These are phyloP conservation scores for Phrynocephalus guinanensis DNA, from an alignment of 2,797 vertebrate species.

Conservation along the genomic window DNA sequence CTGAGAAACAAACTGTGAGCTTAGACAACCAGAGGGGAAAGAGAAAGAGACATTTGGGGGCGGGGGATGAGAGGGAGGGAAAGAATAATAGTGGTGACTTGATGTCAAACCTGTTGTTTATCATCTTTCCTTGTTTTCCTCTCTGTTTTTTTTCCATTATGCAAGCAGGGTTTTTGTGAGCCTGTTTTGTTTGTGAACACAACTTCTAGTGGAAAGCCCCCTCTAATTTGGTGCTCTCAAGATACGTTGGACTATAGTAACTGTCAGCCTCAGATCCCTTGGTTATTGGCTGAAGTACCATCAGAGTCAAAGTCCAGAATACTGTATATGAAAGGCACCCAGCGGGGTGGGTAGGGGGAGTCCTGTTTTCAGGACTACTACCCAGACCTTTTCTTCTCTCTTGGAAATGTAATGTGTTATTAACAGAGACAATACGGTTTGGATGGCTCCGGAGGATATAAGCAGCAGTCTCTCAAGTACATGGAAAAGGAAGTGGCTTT, in stretches of 20 bases:
- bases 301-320: not conserved
- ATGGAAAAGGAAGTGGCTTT: constrained; percentile 88
- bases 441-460: constrained; percentile 89
- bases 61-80: no score
- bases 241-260: not conserved
- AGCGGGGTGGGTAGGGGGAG: no score
- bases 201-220: not conserved
- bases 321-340: not conserved
- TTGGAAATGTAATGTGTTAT: constrained; percentile 39
- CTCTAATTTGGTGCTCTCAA: not conserved
- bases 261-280: not conserved
- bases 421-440: constrained; percentile 88
- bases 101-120: not conserved
- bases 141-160: not conserved
- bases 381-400: not conserved
- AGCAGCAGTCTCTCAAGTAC: constrained; percentile 84
- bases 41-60: no score
- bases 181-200: not conserved
- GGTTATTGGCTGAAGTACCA: not conserved
- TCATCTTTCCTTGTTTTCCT: not conserved
- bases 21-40: no score
- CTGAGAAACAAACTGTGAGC: not conserved
- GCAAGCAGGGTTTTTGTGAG: not conserved
- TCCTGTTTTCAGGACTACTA: no score
- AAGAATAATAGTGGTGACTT: no score